A percentile compares a stretch with the other conserved stretches of the same genome.
These are phyloP conservation scores for Esox niger DNA, from an alignment of 2,113 vertebrate species.

Conservation along the genomic window DNA sequence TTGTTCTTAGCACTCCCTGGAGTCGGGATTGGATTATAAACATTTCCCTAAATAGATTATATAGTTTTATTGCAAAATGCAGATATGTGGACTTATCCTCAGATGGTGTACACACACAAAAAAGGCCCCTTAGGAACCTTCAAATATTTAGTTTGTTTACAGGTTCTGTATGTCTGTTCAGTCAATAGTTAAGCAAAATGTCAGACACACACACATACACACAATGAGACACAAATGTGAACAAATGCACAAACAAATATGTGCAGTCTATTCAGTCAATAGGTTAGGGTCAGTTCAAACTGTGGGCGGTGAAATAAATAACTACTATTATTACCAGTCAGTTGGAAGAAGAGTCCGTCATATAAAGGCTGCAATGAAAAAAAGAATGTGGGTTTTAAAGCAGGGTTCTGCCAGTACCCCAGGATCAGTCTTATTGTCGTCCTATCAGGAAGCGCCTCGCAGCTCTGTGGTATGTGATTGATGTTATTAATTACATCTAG, in stretches of 20 bases:
- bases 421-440: no score
- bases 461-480: no score
- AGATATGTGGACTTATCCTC: no score
- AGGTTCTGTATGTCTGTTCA: slow-evolving; percentile 40
- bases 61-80: slow-evolving; percentile 13
- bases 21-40: no score
- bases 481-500: no score
- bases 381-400: no score
- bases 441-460: no score
- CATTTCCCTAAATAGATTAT: slow-evolving; percentile 23
- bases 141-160: slow-evolving; percentile 55
- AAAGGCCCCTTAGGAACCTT: not conserved
- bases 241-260: not conserved
- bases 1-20: not conserved
- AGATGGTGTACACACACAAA: no score
- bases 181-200: slow-evolving; percentile 44
- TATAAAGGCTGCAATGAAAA: no score
- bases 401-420: no score
- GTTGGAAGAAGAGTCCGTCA: no score
- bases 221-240: not conserved
- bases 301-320: slow-evolving; percentile 55
- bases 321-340: slow-evolving; percentile 35
- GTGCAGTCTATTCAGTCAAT: no score
- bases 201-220: not conserved
- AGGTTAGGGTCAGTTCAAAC: slow-evolving; percentile 12